These are phyloP conservation scores for Pandemis cinnamomeana DNA, from an alignment of 2,888 invertebrate species.

Conservation along the genomic window DNA sequence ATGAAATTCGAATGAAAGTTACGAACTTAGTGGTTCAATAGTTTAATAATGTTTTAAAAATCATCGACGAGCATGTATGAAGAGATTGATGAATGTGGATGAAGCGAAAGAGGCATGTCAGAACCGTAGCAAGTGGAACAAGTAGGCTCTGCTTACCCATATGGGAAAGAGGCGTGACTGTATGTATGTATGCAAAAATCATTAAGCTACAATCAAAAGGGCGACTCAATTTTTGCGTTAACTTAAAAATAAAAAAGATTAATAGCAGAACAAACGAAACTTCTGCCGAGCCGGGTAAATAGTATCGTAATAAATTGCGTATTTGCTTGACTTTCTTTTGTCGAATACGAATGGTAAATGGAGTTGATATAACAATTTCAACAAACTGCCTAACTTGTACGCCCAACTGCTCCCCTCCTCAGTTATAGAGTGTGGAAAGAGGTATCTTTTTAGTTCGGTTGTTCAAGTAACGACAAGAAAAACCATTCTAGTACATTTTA, in stretches of 20 bases:
- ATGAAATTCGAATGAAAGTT: no score
- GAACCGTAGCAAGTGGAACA: no score
- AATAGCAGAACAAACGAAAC: conserved; percentile 27
- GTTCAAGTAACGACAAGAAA: conserved; percentile 20
- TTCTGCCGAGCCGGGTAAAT: background rate
- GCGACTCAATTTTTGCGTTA: conserved; percentile 18
- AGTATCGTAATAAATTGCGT: conserved; percentile 22
- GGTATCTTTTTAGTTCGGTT: conserved; percentile 22
- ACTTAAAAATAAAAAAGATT: conserved; percentile 30
- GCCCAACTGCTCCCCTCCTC: conserved; percentile 16
- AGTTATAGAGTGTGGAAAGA: conserved; percentile 19
- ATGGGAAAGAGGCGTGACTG: no score
- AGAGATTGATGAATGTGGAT: no score
- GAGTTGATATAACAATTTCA: conserved; percentile 30
- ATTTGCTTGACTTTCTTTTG: conserved; percentile 14
- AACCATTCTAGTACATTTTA: conserved; percentile 10
- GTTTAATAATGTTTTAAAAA: background rate
- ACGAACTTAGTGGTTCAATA: no score
- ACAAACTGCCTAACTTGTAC: conserved; percentile 27
- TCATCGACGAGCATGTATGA: background rate
- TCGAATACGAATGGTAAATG: conserved; percentile 20
- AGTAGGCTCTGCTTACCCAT: no score
- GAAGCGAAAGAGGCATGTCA: no score
- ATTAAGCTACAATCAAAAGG: conserved; percentile 17
- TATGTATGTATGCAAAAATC: conserved; percentile 13